These are phyloP conservation scores for Neoseiulus cucumeris DNA, from an alignment of 1,140 invertebrate species.

Conservation along the genomic window DNA sequence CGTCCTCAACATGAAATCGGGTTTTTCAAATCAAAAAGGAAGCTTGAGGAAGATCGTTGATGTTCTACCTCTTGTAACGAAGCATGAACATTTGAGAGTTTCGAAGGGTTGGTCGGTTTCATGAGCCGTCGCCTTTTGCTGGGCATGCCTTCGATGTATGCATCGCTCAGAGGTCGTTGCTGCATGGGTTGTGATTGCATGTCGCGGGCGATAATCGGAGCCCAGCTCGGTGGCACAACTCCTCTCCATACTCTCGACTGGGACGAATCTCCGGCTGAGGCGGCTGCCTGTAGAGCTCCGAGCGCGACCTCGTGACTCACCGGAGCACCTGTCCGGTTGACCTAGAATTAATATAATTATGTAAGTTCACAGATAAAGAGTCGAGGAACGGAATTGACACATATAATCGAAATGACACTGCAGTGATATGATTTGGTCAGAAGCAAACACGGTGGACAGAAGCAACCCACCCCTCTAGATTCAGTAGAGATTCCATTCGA, in stretches of 20 bases:
- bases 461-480: no score
- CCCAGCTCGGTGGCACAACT: not conserved
- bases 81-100: not conserved
- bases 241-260: not conserved
- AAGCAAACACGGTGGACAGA: no score
- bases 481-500: no score
- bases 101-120: not conserved
- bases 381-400: no score
- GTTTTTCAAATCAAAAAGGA: no score
- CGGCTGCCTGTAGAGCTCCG: not conserved
- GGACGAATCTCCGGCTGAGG: not conserved
- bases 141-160: not conserved
- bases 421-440: no score
- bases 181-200: not conserved
- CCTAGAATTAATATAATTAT: no score
- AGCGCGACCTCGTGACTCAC: conserved; percentile 6
- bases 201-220: not conserved
- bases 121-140: not conserved
- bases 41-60: no score
- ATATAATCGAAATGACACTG: no score
- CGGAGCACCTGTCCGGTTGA: not conserved
- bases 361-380: no score
- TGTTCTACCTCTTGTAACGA: not conserved
- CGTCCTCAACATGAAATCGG: no score
- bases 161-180: conserved; percentile 1